Conservation (phyloP, 2,888 invertebrate species). For the Cacoxenus indagator region DNA sequence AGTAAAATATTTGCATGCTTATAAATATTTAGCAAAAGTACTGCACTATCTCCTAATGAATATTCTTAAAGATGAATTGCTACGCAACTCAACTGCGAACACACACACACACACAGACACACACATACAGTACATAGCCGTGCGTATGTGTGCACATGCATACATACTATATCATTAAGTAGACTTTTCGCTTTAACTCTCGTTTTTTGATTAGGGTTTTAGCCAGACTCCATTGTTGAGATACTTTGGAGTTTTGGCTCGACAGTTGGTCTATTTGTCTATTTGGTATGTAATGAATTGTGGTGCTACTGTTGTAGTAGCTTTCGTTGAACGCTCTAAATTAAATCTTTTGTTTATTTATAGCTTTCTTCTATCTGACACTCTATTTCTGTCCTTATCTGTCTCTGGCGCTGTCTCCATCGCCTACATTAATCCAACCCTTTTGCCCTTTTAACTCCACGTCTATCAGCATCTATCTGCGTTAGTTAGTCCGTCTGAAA, state of each 20-base stretch:
- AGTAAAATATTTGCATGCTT: slow-evolving; percentile 69
- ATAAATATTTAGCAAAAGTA: slow-evolving; percentile 59
- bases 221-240: neutral
- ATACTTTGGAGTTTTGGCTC: neutral
- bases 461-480: neutral
- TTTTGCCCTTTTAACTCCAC: no score
- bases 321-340: slow-evolving; percentile 37
- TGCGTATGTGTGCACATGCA: neutral
- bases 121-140: neutral
- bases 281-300: slow-evolving; percentile 56
- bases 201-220: neutral
- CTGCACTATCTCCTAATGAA: slow-evolving; percentile 54
- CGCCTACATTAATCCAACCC: no score
- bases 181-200: slow-evolving; percentile 4
- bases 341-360: slow-evolving; percentile 44
- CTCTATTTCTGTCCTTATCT: no score
- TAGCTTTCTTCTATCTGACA: neutral
- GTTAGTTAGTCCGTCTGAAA: neutral
- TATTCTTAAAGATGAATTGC: slow-evolving; percentile 60
- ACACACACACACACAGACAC: slow-evolving; percentile 14
- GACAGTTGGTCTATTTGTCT: slow-evolving; percentile 36
- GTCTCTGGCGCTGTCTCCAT: no score
- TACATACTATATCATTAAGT: slow-evolving; percentile 9
- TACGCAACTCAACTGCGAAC: slow-evolving; percentile 31
- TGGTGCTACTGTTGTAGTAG: slow-evolving; percentile 33